Conservation (phyloP, 2,888 invertebrate species). For the Ectemnius cavifrons region DNA sequence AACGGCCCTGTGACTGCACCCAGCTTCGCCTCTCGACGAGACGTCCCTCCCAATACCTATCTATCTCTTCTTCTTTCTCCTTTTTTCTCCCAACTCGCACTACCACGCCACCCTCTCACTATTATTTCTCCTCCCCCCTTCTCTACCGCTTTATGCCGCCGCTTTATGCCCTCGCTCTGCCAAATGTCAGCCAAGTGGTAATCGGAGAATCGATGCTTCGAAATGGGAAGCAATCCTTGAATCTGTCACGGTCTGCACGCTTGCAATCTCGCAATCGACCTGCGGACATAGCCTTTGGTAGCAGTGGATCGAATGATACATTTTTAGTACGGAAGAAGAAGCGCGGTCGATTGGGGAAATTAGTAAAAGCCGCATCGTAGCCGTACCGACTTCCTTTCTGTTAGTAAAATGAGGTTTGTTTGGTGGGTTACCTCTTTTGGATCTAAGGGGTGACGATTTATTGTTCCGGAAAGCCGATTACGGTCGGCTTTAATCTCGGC, state of each 20-base stretch:
- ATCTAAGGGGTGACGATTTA: slow-evolving; percentile 31
- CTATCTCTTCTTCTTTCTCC: slow-evolving; percentile 15
- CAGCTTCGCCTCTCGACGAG: slow-evolving; percentile 22
- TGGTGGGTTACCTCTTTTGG: slow-evolving; percentile 34
- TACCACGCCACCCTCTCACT: too few relatives aligned
- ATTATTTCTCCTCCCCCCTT: too few relatives aligned
- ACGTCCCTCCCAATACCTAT: slow-evolving; percentile 39
- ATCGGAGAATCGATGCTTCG: too few relatives aligned
- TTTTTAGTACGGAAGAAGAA: too few relatives aligned
- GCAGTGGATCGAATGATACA: too few relatives aligned
- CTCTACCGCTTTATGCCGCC: too few relatives aligned
- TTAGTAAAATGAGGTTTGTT: slow-evolving; percentile 45
- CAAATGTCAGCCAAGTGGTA: neutral
- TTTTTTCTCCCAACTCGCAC: slow-evolving; percentile 19
- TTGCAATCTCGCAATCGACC: too few relatives aligned
- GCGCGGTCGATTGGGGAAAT: slow-evolving; percentile 17
- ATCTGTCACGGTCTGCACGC: too few relatives aligned
- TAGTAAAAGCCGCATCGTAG: slow-evolving; percentile 36
- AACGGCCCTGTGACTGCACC: slow-evolving; percentile 14
- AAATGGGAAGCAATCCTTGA: too few relatives aligned
- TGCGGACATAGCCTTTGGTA: too few relatives aligned
- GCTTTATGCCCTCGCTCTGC: too few relatives aligned
- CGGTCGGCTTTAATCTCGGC: slow-evolving; percentile 28
- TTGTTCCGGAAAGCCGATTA: slow-evolving; percentile 52
- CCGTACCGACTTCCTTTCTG: slow-evolving; percentile 13